Base-by-base conservation (phyloP, 2,113 vertebrate species). In the Seriola rivoliana region DNA sequence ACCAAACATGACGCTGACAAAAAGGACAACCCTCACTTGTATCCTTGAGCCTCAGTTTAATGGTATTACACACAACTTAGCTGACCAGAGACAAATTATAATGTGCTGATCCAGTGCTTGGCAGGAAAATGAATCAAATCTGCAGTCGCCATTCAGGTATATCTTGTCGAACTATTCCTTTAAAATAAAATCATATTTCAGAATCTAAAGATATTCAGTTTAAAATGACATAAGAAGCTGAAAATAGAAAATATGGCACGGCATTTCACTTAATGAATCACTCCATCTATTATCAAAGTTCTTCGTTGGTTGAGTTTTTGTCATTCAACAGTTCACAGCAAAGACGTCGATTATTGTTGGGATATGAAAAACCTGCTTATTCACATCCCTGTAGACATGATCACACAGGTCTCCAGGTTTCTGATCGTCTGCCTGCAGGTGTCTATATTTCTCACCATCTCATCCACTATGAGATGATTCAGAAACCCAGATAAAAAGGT, bases 1-100 rank as follows among this genome's bases (percentile, higher is more conserved):
- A 75, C 86, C 63, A 85, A 86, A 92, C 91, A 92, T 48, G 75
- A 85, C 48, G 68, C 54, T 32, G 72, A 85, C 65, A 89, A 78
- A 85, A 67, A 84, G 34, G 38, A 85, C 71, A 40, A 73, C n/a
- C 71, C 44, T 52, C 16, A 5, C 65, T 80, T 58, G 72, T 62
- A 19, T 75, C 67, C 34, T 36, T 9, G 10, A 50, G 63, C 17
- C 17, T 71, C 60, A 36, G 62, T 75, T 76, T 59, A 65, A 48
- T 8, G 34, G 63, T 34, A 40, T 79, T 73, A 69, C 46, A 69
- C 16, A 42, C 36, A 63, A 80, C 8, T 32, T 0, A 52, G 69
- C 58, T 48, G 44, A 70, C 36, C 42, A 12, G 21, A 77, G 64
- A 71, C 38, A 32, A 71, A 64, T 59, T 29, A 65, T 46, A 60